A percentile compares a stretch with the other conserved stretches of the same genome.
These are phyloP conservation scores for Mormyrus iriodes DNA, from an alignment of 2,113 vertebrate genomes.

Conservation along the genomic window DNA sequence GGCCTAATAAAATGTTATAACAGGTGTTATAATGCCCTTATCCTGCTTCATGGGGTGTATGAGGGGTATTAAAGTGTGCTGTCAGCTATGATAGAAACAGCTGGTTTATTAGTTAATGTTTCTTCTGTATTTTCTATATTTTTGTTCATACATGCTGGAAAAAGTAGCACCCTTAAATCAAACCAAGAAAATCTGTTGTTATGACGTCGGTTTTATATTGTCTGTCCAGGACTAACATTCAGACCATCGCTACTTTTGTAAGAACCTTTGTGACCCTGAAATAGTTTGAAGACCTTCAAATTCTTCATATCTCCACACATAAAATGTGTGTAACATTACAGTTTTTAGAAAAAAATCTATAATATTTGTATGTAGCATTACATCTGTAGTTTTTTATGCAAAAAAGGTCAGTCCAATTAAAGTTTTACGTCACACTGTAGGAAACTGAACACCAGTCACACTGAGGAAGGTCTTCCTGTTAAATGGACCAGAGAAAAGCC, in stretches of 20 bases:
- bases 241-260: not conserved
- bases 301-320: not conserved
- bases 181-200: not conserved
- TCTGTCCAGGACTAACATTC: not conserved
- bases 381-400: not conserved
- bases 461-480: slow-evolving; percentile 36
- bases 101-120: not conserved
- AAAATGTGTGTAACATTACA: not conserved
- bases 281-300: not conserved
- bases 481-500: slow-evolving; percentile 40
- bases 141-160: not conserved
- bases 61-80: not conserved
- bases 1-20: not conserved
- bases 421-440: not conserved
- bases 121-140: not conserved
- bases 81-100: not conserved
- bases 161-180: not conserved
- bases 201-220: not conserved
- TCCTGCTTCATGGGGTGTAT: not conserved
- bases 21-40: not conserved
- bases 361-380: not conserved
- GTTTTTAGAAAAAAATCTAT: not conserved
- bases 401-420: not conserved
- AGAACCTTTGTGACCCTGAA: not conserved
- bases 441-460: not conserved